Percentiles rank a stretch among this genome's conserved stretches.
These are phyloP conservation scores for Hydropotes inermis DNA, from an alignment of 2,113 vertebrate species.

Conservation along the genomic window DNA sequence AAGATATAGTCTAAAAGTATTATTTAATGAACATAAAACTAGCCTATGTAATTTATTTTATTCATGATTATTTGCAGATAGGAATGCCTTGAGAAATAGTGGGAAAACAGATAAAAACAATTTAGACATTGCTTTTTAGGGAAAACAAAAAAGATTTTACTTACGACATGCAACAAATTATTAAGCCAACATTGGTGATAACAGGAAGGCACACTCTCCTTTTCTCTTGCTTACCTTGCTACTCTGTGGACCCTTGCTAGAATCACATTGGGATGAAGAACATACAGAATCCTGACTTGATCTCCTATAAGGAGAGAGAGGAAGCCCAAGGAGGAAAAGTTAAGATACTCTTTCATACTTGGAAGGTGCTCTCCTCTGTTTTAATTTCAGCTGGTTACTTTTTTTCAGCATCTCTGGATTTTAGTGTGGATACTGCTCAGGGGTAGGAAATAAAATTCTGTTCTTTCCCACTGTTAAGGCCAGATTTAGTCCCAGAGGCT, in stretches of 20 bases:
- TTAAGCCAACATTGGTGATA: neutral
- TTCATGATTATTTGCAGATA: neutral
- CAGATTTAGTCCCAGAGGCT: neutral
- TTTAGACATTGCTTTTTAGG: neutral
- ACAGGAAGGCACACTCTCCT: neutral
- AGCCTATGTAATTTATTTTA: neutral
- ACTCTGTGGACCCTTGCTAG: slow-evolving; percentile 63
- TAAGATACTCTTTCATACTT: neutral
- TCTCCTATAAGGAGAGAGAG: slow-evolving; percentile 3
- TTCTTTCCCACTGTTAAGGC: no score
- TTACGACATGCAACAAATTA: neutral
- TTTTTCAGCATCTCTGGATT: neutral
- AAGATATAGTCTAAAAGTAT: neutral
- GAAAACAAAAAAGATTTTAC: neutral
- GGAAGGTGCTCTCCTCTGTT: neutral
- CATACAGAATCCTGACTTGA: slow-evolving; percentile 66
- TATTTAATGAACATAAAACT: neutral
- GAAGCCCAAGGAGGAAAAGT: neutral
- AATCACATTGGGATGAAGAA: slow-evolving; percentile 61
- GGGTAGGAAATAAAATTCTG: neutral
- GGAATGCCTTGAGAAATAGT: neutral
- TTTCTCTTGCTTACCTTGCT: slow-evolving; percentile 61
- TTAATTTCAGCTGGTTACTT: neutral
- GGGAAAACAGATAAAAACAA: neutral
- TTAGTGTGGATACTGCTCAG: neutral